Conservation (phyloP, 1,140 invertebrate genomes). For the Uloborus diversus region DNA sequence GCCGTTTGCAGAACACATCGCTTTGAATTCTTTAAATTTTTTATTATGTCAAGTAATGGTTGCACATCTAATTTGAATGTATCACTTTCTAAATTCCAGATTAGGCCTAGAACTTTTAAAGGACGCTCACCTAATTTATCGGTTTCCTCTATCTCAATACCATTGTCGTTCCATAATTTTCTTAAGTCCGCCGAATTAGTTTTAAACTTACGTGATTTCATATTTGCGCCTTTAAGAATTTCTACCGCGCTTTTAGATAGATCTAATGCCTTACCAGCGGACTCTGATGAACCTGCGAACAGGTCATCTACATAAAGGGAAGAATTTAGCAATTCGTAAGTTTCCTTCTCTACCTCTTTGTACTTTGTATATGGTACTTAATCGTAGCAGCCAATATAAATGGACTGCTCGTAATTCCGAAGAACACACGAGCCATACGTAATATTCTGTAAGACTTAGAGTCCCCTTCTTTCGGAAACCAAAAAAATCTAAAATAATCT, state of each 20-base stretch:
- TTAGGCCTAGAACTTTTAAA: neutral
- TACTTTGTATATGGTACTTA: neutral
- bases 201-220: conserved; percentile 13
- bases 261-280: neutral
- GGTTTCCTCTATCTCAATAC: neutral
- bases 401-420: neutral
- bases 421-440: neutral
- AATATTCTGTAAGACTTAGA: neutral
- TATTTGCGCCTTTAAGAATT: neutral
- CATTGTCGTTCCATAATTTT: neutral
- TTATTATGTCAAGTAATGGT: conserved; percentile 20
- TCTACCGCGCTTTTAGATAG: neutral
- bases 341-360: neutral
- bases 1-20: conserved; percentile 3
- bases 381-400: neutral
- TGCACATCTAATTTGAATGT: neutral
- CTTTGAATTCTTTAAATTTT: no score
- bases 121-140: no score
- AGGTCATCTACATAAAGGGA: conserved; percentile 8
- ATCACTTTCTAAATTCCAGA: neutral
- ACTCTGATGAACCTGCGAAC: neutral
- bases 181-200: neutral
- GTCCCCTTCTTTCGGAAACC: neutral
- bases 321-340: neutral
- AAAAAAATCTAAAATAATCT: neutral